Base-by-base conservation (phyloP, 2,113 vertebrate genomes). In the Heptranchias perlo region DNA sequence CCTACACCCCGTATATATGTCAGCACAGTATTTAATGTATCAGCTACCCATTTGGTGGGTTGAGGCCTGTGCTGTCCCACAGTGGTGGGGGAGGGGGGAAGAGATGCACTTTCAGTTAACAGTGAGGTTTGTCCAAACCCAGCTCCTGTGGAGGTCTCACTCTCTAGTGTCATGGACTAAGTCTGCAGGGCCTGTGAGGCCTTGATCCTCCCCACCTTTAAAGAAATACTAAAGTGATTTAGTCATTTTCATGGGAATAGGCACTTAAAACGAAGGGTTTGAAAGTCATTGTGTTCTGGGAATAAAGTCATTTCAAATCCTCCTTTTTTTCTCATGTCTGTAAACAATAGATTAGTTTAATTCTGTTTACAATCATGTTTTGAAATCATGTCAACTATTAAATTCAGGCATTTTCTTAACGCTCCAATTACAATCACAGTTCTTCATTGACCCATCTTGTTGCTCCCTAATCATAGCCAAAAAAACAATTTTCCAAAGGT, bases 191-290 rank as follows among this genome's bases (percentile, higher is more conserved):
- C 23, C 23, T 87, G 84, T 52, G 52, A 54, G 28, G 4, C 13
- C 4, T 35, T 35, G 54, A 58, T 6, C 35, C 35, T n/a, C 16
- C 35, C 39, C 49, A 18, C 89, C 35, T 62, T 39, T 39, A 28
- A 52, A 52, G 84, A 8, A 52, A n/a, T 93, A 93, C 16, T 93
- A 93, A 93, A 64, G 4, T 21, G n/a, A 92, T 18, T 16, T 1
- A 62, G 5, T 64, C 18, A 93, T 93, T 62, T 93, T 62, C 58
- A 93, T 39, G 14, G 89, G n/a, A 58, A 61, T 16, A n/a, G 6
- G 14, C 54, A 62, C 89, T 93, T 93, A 62, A 93, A 93, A 93
- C 44, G 18, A 93, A 10, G 28, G 65, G 35, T 95, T 95, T 73
- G 25, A 69, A 67, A 52, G 44, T 69, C 47, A 95, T 6, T 73